Evolutionary conservation across 2,888 invertebrate species (phyloP).

Genomic region (Plebejus melissa): DNA sequence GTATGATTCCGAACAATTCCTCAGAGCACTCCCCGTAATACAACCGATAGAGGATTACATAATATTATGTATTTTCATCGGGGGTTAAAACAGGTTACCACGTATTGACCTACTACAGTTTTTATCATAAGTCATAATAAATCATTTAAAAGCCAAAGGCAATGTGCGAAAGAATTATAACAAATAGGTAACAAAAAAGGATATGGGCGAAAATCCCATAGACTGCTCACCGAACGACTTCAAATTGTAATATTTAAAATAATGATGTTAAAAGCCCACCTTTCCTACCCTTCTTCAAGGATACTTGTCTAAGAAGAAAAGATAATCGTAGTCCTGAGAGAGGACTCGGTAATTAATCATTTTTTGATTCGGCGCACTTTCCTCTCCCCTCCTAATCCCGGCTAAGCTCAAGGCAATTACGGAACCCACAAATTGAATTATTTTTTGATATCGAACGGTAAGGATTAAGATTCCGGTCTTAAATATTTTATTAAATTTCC

Average conservation of each 20-base stretch:
- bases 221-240: no score
- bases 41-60: no score
- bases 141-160: background rate
- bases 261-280: background rate
- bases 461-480: constrained; percentile 31
- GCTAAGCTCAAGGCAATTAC: constrained; percentile 46
- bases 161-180: no score
- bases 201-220: no score
- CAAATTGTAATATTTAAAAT: no score
- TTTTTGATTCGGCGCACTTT: constrained; percentile 37
- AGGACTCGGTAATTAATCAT: constrained; percentile 56
- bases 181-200: no score
- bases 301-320: background rate
- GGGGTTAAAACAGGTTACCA: no score
- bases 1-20: no score
- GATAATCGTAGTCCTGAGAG: constrained; percentile 29
- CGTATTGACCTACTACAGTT: no score
- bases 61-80: no score
- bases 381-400: constrained; percentile 33
- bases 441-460: constrained; percentile 42
- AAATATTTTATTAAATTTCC: constrained; percentile 17
- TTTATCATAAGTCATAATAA: no score
- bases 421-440: constrained; percentile 52
- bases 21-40: no score
- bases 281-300: background rate